These are phyloP conservation scores for Orientallactaga bullata DNA, from an alignment of 2,113 vertebrate species.

Conservation along the genomic window DNA sequence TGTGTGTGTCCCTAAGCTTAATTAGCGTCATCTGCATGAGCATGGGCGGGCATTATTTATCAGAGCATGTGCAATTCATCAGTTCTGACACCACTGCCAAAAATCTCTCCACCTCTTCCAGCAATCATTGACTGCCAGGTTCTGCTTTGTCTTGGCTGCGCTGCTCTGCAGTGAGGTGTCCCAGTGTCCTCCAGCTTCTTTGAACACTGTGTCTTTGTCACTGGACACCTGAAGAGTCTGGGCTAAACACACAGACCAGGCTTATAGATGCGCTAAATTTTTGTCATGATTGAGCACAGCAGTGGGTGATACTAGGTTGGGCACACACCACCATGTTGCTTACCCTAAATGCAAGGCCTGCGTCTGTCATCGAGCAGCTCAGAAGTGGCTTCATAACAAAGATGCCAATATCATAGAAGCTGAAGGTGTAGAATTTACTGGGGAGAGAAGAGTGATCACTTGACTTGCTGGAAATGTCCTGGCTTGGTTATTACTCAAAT, in stretches of 20 bases:
- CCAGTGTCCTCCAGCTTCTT: background rate
- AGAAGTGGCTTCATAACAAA: slow-evolving; percentile 57
- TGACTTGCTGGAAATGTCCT: slow-evolving; percentile 31
- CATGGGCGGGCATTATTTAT: no score
- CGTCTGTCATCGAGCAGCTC: slow-evolving; percentile 38
- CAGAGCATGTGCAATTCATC: no score
- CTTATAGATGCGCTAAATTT: background rate
- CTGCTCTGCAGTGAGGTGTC: background rate
- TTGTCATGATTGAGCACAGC: background rate
- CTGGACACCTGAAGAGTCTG: background rate
- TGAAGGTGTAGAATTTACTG: slow-evolving; percentile 60
- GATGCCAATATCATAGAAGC: slow-evolving; percentile 47
- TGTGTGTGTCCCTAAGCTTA: no score
- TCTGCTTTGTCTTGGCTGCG: background rate
- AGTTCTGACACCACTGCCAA: no score
- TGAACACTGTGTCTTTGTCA: slow-evolving; percentile 1
- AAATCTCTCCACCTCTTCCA: no score
- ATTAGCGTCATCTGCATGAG: no score
- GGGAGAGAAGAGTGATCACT: slow-evolving; percentile 32
- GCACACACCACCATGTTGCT: background rate
- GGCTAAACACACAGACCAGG: background rate
- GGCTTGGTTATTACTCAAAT: slow-evolving; percentile 53
- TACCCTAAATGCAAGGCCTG: slow-evolving; percentile 42
- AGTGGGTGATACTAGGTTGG: background rate
- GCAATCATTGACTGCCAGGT: no score